Conservation (phyloP, 92 coral and sea anemone species). For the Phymanthus crucifer region DNA sequence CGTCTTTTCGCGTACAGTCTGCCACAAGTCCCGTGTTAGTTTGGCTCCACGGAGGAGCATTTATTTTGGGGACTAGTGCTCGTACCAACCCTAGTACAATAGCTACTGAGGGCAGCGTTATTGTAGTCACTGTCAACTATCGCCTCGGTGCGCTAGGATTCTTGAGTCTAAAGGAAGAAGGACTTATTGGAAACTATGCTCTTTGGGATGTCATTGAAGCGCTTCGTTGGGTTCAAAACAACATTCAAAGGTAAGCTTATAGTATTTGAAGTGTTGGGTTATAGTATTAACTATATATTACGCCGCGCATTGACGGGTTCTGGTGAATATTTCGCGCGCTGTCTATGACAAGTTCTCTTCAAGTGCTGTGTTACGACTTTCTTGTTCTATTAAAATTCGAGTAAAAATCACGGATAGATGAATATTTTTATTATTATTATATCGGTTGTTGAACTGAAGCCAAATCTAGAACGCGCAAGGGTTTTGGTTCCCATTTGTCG, state of each 20-base stretch:
- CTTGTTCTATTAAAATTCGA: no score
- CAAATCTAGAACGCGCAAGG: no score
- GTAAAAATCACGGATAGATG: no score
- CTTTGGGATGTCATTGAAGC: slow-evolving; percentile 61
- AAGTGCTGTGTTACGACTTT: no score
- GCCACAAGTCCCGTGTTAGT: slow-evolving; percentile 52
- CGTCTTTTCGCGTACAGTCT: slow-evolving; percentile 1
- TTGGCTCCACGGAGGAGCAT: slow-evolving; percentile 67
- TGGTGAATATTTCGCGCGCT: not conserved
- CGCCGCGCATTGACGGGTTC: no score
- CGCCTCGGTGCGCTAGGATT: slow-evolving; percentile 72
- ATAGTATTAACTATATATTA: not conserved
- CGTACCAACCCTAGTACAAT: slow-evolving; percentile 32
- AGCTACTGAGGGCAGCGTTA: slow-evolving; percentile 58
- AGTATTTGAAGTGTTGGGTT: not conserved
- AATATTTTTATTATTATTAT: no score
- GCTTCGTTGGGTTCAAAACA: slow-evolving; percentile 56
- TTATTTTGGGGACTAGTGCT: slow-evolving; percentile 29
- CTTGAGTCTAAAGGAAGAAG: slow-evolving; percentile 51
- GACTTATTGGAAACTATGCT: slow-evolving; percentile 59
- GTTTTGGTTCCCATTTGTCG: no score
- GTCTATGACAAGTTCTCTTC: not conserved
- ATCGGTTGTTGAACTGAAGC: no score
- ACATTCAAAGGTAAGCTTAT: slow-evolving; percentile 52
- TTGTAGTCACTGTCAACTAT: slow-evolving; percentile 61